These are phyloP conservation scores for Synaphobranchus kaupii DNA, from an alignment of 2,797 vertebrate genomes.

Conservation along the genomic window DNA sequence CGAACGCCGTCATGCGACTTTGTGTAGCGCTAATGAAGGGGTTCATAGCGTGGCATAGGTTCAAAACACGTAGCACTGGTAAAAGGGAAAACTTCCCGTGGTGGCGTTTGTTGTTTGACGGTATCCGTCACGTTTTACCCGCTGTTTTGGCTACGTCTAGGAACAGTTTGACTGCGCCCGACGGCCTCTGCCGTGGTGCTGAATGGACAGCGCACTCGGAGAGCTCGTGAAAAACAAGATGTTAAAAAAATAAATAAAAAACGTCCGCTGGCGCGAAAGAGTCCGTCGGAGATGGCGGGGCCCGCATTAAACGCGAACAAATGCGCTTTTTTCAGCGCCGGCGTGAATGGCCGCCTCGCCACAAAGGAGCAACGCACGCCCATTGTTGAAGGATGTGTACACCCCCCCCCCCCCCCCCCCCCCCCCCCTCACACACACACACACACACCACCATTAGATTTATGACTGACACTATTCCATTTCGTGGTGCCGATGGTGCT, in stretches of 20 bases:
- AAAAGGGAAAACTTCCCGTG: not conserved
- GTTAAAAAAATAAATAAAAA: not conserved
- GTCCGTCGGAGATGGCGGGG: not conserved
- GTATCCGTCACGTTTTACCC: not conserved
- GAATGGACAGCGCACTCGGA: slow-evolving; percentile 14
- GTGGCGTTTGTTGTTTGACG: not conserved
- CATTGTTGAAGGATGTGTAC: not conserved
- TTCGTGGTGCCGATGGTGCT: not conserved
- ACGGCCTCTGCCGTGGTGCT: not conserved
- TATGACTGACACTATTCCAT: not conserved
- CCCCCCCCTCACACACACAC: not conserved
- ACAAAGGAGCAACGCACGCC: not conserved
- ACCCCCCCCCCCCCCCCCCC: not conserved
- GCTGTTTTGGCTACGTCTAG: no score
- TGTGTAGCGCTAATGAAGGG: not conserved
- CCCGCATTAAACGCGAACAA: not conserved
- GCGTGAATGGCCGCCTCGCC: not conserved
- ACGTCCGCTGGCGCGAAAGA: no score
- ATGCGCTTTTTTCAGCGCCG: not conserved
- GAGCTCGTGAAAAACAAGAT: not conserved
- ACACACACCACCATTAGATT: not conserved
- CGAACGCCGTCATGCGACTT: not conserved
- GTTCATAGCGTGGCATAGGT: not conserved
- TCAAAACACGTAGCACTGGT: not conserved
- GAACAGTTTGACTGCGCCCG: not conserved